Evolutionary conservation across 2,888 invertebrate species (phyloP), one percentile per base, ranked within the genome.

Genomic region (Odontocerum albicorne): DNA sequence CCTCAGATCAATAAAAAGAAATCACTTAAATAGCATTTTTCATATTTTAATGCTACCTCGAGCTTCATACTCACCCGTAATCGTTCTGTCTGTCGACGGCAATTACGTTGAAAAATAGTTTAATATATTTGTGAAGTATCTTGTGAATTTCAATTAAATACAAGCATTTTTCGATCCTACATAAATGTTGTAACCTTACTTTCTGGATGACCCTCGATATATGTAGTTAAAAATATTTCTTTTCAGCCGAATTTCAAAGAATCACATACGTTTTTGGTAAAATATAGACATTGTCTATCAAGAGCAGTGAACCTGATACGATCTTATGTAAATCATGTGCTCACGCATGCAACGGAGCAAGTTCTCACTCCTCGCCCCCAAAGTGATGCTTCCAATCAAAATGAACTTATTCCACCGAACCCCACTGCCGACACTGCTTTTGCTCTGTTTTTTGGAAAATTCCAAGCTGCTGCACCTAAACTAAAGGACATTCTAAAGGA

Each of bases 391-490:
- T 65, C 62, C 0, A 72, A 72, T 4, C 68, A 69, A 47, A 45
- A 55, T 20, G 56, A 62, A 31, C 42, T 42, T 10, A 22, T 53
- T 19, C 42, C 54, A 6, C 35, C 56, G 4, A 59, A 59, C 42
- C 61, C 61, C 3, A 68, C 71, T 16, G 76, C 81, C 10, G 87
- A 90, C 64, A 84, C 87, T 0, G 86, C 88, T 21, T 90, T 85
- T 75, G 94, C 88, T 40, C 84, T 84, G 27, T 96, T 93, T 67
- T 98, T 97, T 67, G 96, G 96, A 0, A 93, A 95, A 73, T 98
- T 97, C 70, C 92, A 96, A 69, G 89, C 92, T 0, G 89, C 92
- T n/a, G 88, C 96, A 0, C 86, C 89, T 0, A 90, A 92, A 68
- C 81, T 96, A 1, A 89, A 85, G 65, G 82, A 85, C 55, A 82